These are phyloP conservation scores for Morone chrysops DNA, from an alignment of 2,113 vertebrate genomes.

Conservation along the genomic window DNA sequence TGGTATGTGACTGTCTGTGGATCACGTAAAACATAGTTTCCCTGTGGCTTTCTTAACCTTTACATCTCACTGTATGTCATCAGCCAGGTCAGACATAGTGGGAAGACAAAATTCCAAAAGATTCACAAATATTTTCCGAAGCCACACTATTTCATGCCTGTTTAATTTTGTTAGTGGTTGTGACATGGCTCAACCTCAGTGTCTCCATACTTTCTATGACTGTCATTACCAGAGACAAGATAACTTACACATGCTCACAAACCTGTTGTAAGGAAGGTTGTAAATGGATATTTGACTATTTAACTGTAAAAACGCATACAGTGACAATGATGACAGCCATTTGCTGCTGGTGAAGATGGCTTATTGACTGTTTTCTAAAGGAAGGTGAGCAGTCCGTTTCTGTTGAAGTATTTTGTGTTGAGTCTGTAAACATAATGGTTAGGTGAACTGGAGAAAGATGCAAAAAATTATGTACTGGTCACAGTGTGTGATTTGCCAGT, in stretches of 20 bases:
- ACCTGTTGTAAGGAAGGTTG: slow-evolving; percentile 43
- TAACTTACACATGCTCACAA: slow-evolving; percentile 31
- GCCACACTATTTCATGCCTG: slow-evolving; percentile 26
- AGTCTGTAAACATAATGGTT: slow-evolving; percentile 20
- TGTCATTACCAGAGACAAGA: slow-evolving; percentile 32
- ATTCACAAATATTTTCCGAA: slow-evolving; percentile 24
- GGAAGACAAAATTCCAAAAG: slow-evolving; percentile 33
- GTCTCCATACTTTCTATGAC: slow-evolving; percentile 20
- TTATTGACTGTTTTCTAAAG: slow-evolving; percentile 51
- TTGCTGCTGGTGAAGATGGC: slow-evolving; percentile 44
- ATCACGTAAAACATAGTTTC: slow-evolving; percentile 25
- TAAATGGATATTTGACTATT: slow-evolving; percentile 15
- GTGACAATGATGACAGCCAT: slow-evolving; percentile 10
- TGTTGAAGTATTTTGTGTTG: slow-evolving; percentile 15
- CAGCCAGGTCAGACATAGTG: not conserved
- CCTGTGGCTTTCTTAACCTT: slow-evolving; percentile 32
- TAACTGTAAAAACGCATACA: slow-evolving; percentile 8
- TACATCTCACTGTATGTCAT: slow-evolving; percentile 32
- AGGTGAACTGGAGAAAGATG: slow-evolving; percentile 15
- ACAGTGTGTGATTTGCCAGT: slow-evolving; percentile 10
- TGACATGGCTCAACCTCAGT: slow-evolving; percentile 26
- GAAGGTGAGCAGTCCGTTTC: slow-evolving; percentile 6
- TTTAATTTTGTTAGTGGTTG: slow-evolving; percentile 19
- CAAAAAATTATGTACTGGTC: not conserved
- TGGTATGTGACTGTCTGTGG: slow-evolving; percentile 15